Evolutionary conservation across 2,113 vertebrate species (phyloP).

Genomic region (Seriola quinqueradiata): DNA sequence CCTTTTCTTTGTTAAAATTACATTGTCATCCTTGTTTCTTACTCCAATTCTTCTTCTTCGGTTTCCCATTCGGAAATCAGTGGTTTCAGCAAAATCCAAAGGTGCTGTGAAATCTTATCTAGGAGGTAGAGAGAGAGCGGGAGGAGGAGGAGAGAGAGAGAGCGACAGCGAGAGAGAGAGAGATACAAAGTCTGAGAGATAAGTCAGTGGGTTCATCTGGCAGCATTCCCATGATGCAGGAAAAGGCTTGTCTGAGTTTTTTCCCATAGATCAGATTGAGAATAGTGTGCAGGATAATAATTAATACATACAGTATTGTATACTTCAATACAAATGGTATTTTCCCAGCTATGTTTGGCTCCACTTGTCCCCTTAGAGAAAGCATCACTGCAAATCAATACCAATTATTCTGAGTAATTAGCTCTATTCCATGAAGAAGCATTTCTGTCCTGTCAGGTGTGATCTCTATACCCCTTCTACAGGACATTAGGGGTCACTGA

Average conservation of each 20-base stretch:
- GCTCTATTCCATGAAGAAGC: background rate
- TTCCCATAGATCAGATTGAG: slow-evolving; percentile 6
- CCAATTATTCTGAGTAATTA: slow-evolving; percentile 10
- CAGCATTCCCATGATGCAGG: slow-evolving; percentile 77
- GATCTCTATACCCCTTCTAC: background rate
- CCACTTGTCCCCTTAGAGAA: background rate
- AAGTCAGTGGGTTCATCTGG: slow-evolving; percentile 82
- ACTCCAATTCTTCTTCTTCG: slow-evolving; percentile 15
- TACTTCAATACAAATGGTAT: background rate
- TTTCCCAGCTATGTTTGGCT: background rate
- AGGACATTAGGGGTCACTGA: background rate
- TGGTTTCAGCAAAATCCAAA: slow-evolving; percentile 76
- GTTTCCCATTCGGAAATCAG: slow-evolving; percentile 58
- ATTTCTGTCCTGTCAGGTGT: background rate
- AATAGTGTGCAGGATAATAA: background rate
- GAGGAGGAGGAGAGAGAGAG: slow-evolving; percentile 5
- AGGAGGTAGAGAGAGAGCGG: slow-evolving; percentile 19
- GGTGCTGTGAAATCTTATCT: slow-evolving; percentile 79
- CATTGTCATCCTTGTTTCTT: slow-evolving; percentile 30
- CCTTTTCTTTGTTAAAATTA: slow-evolving; percentile 25
- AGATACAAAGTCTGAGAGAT: slow-evolving; percentile 30
- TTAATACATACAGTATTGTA: background rate
- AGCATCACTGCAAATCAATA: slow-evolving; percentile 6
- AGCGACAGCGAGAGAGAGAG: background rate
- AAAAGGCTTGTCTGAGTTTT: slow-evolving; percentile 21